Evolutionary conservation across 2,797 vertebrate genomes (phyloP).

Genomic region (Scolopax rusticola): DNA sequence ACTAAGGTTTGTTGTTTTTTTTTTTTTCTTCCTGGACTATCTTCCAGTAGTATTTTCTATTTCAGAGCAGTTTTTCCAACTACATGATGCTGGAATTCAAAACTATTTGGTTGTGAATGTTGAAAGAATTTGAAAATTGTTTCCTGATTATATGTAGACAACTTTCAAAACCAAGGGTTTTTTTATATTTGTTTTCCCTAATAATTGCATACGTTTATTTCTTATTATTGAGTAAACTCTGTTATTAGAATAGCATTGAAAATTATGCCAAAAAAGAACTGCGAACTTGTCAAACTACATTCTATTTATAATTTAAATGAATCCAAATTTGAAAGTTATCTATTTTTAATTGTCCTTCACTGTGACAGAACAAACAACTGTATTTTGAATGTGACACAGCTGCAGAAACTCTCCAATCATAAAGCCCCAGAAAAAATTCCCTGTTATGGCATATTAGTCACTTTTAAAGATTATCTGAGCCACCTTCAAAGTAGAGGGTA

Average conservation of each 20-base stretch:
- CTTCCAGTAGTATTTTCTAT: background rate
- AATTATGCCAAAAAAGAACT: background rate
- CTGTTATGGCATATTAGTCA: background rate
- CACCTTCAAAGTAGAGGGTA: background rate
- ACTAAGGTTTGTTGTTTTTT: background rate
- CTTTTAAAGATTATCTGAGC: background rate
- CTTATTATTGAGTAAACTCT: background rate
- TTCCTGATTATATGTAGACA: background rate
- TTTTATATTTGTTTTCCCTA: conserved; percentile 18
- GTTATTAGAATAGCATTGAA: background rate
- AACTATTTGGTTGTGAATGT: background rate
- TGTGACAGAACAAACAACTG: background rate
- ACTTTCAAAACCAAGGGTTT: background rate
- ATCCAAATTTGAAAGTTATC: conserved; percentile 6
- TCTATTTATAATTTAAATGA: conserved; percentile 4
- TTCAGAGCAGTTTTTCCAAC: background rate
- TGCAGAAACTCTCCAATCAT: background rate
- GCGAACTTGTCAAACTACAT: background rate
- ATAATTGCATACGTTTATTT: background rate
- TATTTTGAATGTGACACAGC: conserved; percentile 6
- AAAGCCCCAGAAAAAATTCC: background rate
- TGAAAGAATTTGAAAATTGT: background rate
- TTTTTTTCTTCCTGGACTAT: background rate
- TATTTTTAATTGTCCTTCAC: conserved; percentile 23
- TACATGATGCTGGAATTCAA: background rate